These are phyloP conservation scores for Cosmia pyralina DNA, from an alignment of 2,888 invertebrate genomes.

Conservation along the genomic window DNA sequence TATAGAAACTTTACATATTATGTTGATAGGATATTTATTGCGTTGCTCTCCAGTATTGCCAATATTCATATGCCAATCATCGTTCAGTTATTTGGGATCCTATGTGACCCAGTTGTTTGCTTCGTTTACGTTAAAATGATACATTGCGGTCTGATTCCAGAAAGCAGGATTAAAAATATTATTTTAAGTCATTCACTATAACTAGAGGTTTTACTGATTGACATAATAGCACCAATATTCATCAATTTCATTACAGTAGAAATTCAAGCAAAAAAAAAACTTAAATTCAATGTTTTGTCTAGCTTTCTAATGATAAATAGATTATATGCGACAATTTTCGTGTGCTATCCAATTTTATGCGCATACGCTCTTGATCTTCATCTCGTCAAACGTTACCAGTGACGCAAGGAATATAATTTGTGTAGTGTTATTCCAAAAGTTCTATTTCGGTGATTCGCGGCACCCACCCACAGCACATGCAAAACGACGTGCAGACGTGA, in stretches of 20 bases:
- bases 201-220: background rate
- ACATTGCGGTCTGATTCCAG: slow-evolving; percentile 22
- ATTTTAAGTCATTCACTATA: slow-evolving; percentile 2
- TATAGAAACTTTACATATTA: background rate
- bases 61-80: slow-evolving; percentile 43
- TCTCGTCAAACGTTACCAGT: slow-evolving; percentile 80
- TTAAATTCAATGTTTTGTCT: slow-evolving; percentile 52
- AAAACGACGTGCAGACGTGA: slow-evolving; percentile 79
- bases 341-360: slow-evolving; percentile 59
- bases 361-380: slow-evolving; percentile 84
- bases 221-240: background rate
- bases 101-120: slow-evolving; percentile 52
- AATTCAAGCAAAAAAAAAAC: background rate
- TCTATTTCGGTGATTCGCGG: slow-evolving; percentile 87
- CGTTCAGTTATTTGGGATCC: slow-evolving; percentile 55
- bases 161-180: background rate
- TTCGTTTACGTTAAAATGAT: slow-evolving; percentile 52
- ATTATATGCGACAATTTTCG: slow-evolving; percentile 46
- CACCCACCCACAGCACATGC: slow-evolving; percentile 81
- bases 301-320: slow-evolving; percentile 32
- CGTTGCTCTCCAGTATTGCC: slow-evolving; percentile 19
- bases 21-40: slow-evolving; percentile 5
- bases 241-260: background rate
- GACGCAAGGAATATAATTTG: slow-evolving; percentile 88
- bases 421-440: slow-evolving; percentile 88